These are phyloP conservation scores for Oryzias melastigma DNA, from an alignment of 2,113 vertebrate genomes.

Conservation along the genomic window DNA sequence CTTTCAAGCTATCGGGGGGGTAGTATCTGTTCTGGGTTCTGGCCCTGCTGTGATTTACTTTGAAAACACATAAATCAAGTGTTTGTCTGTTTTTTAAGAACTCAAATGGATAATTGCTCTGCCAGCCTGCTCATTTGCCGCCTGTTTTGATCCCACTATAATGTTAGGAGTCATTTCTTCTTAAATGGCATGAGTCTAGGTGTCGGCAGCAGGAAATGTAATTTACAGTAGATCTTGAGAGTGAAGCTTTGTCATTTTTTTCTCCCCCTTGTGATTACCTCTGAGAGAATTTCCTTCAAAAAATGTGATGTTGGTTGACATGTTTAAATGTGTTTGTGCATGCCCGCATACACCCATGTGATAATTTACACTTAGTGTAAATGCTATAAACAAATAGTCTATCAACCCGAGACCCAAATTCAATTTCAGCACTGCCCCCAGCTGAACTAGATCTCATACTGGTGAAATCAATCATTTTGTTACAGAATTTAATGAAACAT, in stretches of 20 bases:
- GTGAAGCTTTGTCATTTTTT: slow-evolving; percentile 2
- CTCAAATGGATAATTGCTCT: slow-evolving; percentile 41
- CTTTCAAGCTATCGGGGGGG: slow-evolving; percentile 28
- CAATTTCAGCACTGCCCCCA: slow-evolving; percentile 44
- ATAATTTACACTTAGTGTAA: slow-evolving; percentile 28
- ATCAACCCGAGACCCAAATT: slow-evolving; percentile 37
- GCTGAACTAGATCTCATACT: slow-evolving; percentile 34
- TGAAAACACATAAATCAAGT: slow-evolving; percentile 36
- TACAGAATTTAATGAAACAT: slow-evolving; percentile 60
- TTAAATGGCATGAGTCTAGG: slow-evolving; percentile 3
- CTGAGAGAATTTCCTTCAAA: slow-evolving; percentile 10
- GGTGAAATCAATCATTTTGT: slow-evolving; percentile 58
- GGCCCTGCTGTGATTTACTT: slow-evolving; percentile 22
- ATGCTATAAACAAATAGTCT: slow-evolving; percentile 41
- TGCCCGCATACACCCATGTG: slow-evolving; percentile 7
- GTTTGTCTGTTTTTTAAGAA: slow-evolving; percentile 8
- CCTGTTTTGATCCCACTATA: slow-evolving; percentile 31
- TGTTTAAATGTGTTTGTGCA: slow-evolving; percentile 8
- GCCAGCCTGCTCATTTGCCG: slow-evolving; percentile 36
- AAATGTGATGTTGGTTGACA: slow-evolving; percentile 27
- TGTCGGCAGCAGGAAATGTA: slow-evolving; percentile 12
- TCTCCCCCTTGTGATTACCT: background rate
- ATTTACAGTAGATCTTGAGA: background rate
- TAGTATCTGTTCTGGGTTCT: slow-evolving; percentile 5
- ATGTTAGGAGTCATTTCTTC: slow-evolving; percentile 23